Evolutionary conservation across 2,888 invertebrate species (phyloP), one percentile per base, ranked within the genome.

Genomic region (Torymus auratus): DNA sequence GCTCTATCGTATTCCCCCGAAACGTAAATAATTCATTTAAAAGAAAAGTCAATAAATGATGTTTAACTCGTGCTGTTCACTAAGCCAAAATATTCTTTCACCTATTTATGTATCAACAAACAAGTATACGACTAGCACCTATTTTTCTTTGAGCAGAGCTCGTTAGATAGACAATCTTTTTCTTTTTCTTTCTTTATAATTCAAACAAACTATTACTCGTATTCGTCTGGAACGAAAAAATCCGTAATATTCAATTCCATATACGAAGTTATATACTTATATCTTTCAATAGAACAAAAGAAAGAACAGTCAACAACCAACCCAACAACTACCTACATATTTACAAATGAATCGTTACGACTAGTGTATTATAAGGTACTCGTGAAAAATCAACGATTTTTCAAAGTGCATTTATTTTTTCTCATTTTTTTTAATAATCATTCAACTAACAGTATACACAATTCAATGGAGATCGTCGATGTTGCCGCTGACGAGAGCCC

Each of bases 331-430:
- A 81, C 83, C 23, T 72, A 76, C 76, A 67, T 76, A 68, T 78
- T 79, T 83, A 77, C 73, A 77, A 81, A 81, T 75, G 20, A 81
- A 77, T 81, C 41, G 41, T 41, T 72, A 72, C 61, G n/a, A 58
- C 62, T 81, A 77, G 58, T 71, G 50, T 74, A 41, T 41, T 41
- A 61, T 53, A 52, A 5, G 28, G 58, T 62, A 72, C 67, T 67
- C 23, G 15, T 52, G 62, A 72, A 76, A 76, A 77, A 65, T 72
- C 50, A 72, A 53, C 50, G 68, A 62, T 62, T 79, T 28, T 53
- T 69, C 58, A 75, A 75, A 70, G 20, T 73, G 55, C 56, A 53
- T 71, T 62, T 17, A 14, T 58, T 20, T 69, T 73, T 41, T 41
- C 41, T 10, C 1, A 7, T 41, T 41, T 41, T 5, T 7, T 41